Evolutionary conservation across 2,113 vertebrate genomes (phyloP), one percentile per base, ranked within the genome.

Genomic region (Boulengeromyrus knoepffleri): DNA sequence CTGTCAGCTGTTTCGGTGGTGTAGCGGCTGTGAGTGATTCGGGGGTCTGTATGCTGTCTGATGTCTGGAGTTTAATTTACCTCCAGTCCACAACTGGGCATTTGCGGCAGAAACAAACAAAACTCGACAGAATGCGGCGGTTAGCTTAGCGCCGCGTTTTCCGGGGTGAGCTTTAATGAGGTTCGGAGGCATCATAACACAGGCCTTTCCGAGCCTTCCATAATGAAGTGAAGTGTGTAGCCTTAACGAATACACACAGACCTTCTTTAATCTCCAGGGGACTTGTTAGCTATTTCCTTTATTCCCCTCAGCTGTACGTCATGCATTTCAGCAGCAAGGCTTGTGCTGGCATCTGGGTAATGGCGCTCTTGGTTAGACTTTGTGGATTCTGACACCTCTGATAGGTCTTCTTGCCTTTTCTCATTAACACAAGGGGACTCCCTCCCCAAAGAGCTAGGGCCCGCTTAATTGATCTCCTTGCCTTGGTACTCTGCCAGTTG

Each of bases 61-160:
- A 92, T 92, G 93, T 93, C 92, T 93, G 89, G 91, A 92, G 92
- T 93, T 94, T 94, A 95, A 95, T 95, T 95, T 93, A 93, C 92
- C 88, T 91, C 42, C 84, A 46, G 91, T 85, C 93, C 39, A 8
- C 92, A 89, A 88, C 77, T 53, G 83, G 21, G 9, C 80, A n/a
- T 84, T 47, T 84, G 19, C 15, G 66, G 42, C 90, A 74, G 84
- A 62, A 53, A 52, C 88, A 56, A 45, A 88, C 89, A 15, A 62
- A 91, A 46, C 77, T 87, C 39, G 13, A 53, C 31, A 42, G 36
- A 80, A 80, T 19, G 42, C 31, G 45, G 70, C 47, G 0, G 70
- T 52, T 83, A 80, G 70, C 47, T 80, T 12, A 46, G 45, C 4
- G 3, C 19, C 17, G 21, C 15, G 10, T 9, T 24, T 53, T 45